Evolutionary conservation across 2,888 invertebrate species (phyloP), one percentile per base, ranked within the genome.

Genomic region (Aphidius colemani): DNA sequence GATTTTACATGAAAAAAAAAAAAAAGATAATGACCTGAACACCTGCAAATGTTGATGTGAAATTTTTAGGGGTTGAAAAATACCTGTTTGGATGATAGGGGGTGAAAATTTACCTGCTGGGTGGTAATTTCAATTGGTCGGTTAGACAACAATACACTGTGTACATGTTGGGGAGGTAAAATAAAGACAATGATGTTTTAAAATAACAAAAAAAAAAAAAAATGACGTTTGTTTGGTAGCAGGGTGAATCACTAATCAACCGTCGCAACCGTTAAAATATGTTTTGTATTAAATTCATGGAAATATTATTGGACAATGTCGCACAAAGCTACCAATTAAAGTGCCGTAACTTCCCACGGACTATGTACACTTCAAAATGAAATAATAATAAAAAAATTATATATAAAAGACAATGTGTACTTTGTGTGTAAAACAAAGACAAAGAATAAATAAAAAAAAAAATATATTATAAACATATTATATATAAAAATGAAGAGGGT

Each of bases 241-340:
- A 62, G 68, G 69, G 74, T 78, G 78, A 78, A 75, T 78, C 78
- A 78, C 75, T 78, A 70, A 75, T 76, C 72, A 76, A 76, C 75
- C 74, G 73, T 72, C 67, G 67, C 57, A 49, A 45, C 63, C 46
- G 39, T 59, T 61, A 59, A 30, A 30, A 30, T 30, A 41, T 53
- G 55, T 59, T 59, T 46, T 53, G 55, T 64, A 61, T 50, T 59
- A 53, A 30, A 30, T 46, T 30, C 44, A 43, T 18, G 58, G 56
- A 62, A 49, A 64, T 61, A 60, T 53, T 59, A 30, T 30, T 55
- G 58, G 50, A 58, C 45, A 59, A 46, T 18, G 13, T 18, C 2
- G 13, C 2, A 48, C 10, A 51, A 59, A 69, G 63, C 60, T 61
- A 65, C 67, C 70, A 71, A 75, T 75, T 75, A 75, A 74, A 71